These are phyloP conservation scores for Lasius platythorax DNA, from an alignment of 2,888 invertebrate species.

Conservation along the genomic window DNA sequence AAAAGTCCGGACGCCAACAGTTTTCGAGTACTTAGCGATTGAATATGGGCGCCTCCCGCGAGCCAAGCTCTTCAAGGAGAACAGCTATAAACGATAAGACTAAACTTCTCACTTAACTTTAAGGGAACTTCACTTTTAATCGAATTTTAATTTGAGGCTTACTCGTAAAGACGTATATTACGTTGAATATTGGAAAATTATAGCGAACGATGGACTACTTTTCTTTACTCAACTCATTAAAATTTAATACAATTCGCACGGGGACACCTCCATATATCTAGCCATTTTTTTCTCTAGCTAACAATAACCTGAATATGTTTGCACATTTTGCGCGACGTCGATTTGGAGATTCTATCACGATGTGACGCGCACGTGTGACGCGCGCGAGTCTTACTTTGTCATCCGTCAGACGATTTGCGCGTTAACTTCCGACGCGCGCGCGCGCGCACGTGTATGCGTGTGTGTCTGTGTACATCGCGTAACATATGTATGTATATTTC, in stretches of 20 bases:
- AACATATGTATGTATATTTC: conserved; percentile 20
- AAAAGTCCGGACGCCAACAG: neutral
- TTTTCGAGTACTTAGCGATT: conserved; percentile 1
- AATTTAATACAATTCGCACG: conserved; percentile 4
- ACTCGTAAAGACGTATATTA: neutral
- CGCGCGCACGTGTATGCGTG: neutral
- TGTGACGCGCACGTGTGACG: neutral
- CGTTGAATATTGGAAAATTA: neutral
- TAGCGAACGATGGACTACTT: neutral
- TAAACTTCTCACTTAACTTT: conserved; percentile 24
- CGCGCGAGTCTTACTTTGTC: conserved; percentile 39
- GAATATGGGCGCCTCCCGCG: conserved; percentile 15
- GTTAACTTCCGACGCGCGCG: conserved; percentile 7
- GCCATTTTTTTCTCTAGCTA: neutral
- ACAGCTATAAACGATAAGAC: conserved; percentile 15
- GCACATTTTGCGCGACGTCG: conserved; percentile 13
- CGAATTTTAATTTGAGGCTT: conserved; percentile 8
- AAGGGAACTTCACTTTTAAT: neutral
- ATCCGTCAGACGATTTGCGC: conserved; percentile 30
- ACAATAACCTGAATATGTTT: conserved; percentile 26
- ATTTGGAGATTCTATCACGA: conserved; percentile 22
- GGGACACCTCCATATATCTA: neutral
- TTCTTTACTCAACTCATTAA: neutral
- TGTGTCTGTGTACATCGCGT: neutral
- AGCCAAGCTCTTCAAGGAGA: neutral